Evolutionary conservation across 2,113 vertebrate species (phyloP).

Genomic region (Notarius quadriscutis): DNA sequence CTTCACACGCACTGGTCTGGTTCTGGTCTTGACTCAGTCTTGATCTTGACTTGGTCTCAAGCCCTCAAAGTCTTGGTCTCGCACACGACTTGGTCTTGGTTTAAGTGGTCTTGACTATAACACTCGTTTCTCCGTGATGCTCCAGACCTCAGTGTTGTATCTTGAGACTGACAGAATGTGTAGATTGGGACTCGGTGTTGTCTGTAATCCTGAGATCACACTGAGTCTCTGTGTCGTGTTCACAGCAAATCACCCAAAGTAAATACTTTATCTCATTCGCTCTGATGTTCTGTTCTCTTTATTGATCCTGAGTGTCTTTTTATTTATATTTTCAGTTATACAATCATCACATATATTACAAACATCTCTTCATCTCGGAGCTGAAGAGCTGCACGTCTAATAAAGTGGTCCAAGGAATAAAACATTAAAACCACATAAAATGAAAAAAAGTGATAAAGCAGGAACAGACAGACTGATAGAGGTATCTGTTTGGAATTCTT

Average conservation of each 20-base stretch:
- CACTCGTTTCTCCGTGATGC: background rate
- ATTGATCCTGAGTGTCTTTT: background rate
- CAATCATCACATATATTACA: background rate
- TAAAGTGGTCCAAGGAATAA: background rate
- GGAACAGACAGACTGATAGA: no score
- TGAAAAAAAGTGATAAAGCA: no score
- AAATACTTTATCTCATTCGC: background rate
- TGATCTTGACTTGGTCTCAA: no score
- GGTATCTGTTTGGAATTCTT: no score
- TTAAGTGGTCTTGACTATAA: no score
- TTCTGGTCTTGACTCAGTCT: no score
- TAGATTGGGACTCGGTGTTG: conserved; percentile 36
- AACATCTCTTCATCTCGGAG: background rate
- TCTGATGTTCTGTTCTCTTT: background rate
- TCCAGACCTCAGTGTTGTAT: background rate
- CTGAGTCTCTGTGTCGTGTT: background rate
- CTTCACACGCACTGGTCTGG: no score
- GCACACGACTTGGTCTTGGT: no score
- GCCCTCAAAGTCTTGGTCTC: no score
- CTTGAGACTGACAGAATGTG: background rate
- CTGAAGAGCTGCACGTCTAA: background rate
- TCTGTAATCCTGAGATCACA: conserved; percentile 67
- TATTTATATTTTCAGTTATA: background rate
- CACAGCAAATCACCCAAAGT: background rate
- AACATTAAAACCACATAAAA: background rate